Base-by-base conservation (phyloP, 2,113 vertebrate species). In the Nanorana parkeri region DNA sequence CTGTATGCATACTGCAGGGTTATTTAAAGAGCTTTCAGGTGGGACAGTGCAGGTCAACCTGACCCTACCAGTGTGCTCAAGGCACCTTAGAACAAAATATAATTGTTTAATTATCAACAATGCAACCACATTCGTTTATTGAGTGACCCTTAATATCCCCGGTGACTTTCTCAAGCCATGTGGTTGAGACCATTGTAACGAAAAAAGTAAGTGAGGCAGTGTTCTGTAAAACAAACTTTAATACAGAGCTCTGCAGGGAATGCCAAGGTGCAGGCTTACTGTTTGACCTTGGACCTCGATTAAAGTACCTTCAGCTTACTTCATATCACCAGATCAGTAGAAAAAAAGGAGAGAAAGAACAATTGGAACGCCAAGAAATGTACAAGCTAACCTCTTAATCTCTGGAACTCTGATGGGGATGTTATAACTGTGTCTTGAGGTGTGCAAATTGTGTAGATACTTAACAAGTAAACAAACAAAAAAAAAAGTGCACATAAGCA, bases 21-120 rank as follows among this genome's bases (percentile, higher is more conserved):
- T 69, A 28, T 26, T 69, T 26, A 61, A 80, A 51, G 55, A 23
- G 41, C 23, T 58, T 68, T 61, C 41, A 54, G 17, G 23, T 13
- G 60, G 3, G 6, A 15, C 1, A 52, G 54, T 56, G 6, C 4
- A 77, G 23, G 16, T 24, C 20, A 17, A 52, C 16, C 47, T 5
- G 26, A 21, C 21, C 20, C 36, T 52, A 36, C 23, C 17, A 16
- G 55, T 1, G 13, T 4, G 0, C 26, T 2, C 28, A 2, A 68
- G 28, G 24, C 7, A 23, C 17, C 8, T 61, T 24, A 26, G 54
- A 60, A 60, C 23, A 69, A 69, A 26, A 41, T 61, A 32, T 71
- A 80, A 71, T 61, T 80, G 78, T 80, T 80, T 80, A 80, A 82
- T 72, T 58, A 76, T 82, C 61, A 75, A 68, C 60, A 51, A 61